Base-by-base conservation (phyloP, 2,888 invertebrate genomes). In the Diogma glabrata region DNA sequence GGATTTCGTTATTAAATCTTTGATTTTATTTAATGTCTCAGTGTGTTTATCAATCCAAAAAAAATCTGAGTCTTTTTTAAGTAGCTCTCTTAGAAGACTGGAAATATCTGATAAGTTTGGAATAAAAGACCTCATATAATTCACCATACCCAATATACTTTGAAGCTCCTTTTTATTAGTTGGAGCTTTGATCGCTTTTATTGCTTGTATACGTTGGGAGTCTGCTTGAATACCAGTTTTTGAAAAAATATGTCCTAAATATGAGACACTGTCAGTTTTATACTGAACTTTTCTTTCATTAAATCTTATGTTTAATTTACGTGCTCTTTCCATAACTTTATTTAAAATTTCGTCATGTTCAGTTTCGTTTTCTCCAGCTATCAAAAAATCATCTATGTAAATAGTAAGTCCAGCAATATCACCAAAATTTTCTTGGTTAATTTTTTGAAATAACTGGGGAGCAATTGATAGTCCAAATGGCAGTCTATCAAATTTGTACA, bases 261-360 rank as follows among this genome's bases (percentile, higher is more conserved):
- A 52, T 45, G 33, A 33, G 14, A 33, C 33, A 33, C 33, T 33
- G 12, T 12, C 12, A 12, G 16, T 16, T 12, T 33, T 33, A 33
- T 53, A 51, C 23, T 51, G 49, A 12, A 51, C 12, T 47, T 50
- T 50, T 8, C 22, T 36, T 40, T 19, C n/a, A 48, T 54, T 52
- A 22, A 52, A 52, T 48, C 50, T 54, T 8, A 54, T 40, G 16
- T 46, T 48, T 16, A 23, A 2, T 19, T 50, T 14, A 6, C 30
- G 48, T 16, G 52, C 50, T 43, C 47, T 46, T 36, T 45, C 22
- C 16, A 49, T 23, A 28, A 33, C 33, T 33, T 33, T 3, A 6
- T 33, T 33, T 10, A 33, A 6, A 2, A 33, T 33, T 33, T 33
- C 9, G 4, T 33, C 33, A 33, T 33, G 33, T 33, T 33, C 33